phyloP scores from a whole-genome alignment of 2,888 invertebrate genomes.

The Drosophila fungiperda region DNA sequence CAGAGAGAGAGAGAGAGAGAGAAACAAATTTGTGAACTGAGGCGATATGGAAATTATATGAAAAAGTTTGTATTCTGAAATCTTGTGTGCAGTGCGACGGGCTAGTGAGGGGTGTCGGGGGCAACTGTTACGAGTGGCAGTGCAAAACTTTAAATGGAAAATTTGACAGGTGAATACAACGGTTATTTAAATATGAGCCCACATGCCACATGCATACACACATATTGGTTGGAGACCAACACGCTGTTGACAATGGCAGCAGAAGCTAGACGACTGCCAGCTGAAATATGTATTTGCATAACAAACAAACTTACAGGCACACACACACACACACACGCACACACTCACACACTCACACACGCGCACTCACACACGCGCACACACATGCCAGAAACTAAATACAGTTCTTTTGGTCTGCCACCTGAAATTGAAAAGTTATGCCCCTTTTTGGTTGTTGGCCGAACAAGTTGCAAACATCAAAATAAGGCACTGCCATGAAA shows the following conservation, averaged over 20 bases:
- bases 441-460: conserved; percentile 13
- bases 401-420: conserved; percentile 15
- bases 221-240: conserved; percentile 8
- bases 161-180: conserved; percentile 78
- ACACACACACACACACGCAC: background rate
- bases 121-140: conserved; percentile 9
- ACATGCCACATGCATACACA: conserved; percentile 5
- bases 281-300: conserved; percentile 47
- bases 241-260: conserved; percentile 43
- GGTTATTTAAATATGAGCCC: conserved; percentile 73
- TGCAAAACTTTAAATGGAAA: conserved; percentile 81
- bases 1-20: conserved; percentile 15
- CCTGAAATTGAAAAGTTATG: conserved; percentile 73
- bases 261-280: conserved; percentile 42
- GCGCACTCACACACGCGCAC: background rate
- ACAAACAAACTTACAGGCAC: conserved; percentile 14
- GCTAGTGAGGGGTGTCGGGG: conserved; percentile 2
- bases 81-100: conserved; percentile 21
- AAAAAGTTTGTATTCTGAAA: conserved; percentile 65
- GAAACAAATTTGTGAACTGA: background rate
- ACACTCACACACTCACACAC: background rate
- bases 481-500: conserved; percentile 41
- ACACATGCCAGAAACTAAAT: conserved; percentile 22
- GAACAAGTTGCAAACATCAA: conserved; percentile 53
- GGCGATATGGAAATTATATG: conserved; percentile 72